Conservation (phyloP, 2,888 invertebrate genomes). For the Argyra leucocephala region DNA sequence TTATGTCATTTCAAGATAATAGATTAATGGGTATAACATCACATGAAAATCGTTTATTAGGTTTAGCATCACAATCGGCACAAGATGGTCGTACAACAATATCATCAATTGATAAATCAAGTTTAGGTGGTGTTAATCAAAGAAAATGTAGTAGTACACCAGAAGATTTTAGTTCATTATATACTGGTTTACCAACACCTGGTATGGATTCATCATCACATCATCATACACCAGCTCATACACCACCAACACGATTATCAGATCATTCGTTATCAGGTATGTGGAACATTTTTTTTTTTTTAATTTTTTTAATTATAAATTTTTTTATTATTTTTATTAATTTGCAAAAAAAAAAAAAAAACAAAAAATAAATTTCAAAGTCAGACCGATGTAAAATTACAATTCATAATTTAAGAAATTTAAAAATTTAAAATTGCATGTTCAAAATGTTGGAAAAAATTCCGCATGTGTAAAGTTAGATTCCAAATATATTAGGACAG, state of each 20-base stretch:
- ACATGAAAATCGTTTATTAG: conserved; percentile 42
- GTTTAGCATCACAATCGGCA: conserved; percentile 45
- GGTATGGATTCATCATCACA: conserved; percentile 48
- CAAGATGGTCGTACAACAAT: conserved; percentile 50
- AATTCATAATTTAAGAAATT: too few species aligned
- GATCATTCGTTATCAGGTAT: conserved; percentile 54
- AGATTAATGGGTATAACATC: conserved; percentile 43
- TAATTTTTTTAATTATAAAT: too few species aligned
- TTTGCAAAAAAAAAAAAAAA: too few species aligned
- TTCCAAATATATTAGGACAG: too few species aligned
- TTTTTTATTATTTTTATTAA: too few species aligned
- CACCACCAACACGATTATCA: conserved; percentile 54
- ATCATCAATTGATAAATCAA: conserved; percentile 44
- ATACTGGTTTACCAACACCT: conserved; percentile 53
- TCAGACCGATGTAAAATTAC: too few species aligned
- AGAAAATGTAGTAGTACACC: conserved; percentile 75
- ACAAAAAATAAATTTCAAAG: too few species aligned
- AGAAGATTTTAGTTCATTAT: conserved; percentile 81
- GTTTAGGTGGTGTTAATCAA: conserved; percentile 32
- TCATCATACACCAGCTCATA: conserved; percentile 59
- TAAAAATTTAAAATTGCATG: too few species aligned
- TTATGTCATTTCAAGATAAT: conserved; percentile 46
- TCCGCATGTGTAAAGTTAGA: too few species aligned
- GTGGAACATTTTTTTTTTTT: too few species aligned
- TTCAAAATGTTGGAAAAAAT: too few species aligned